These are phyloP conservation scores for Bedellia somnulentella DNA, from an alignment of 2,888 invertebrate species.

Conservation along the genomic window DNA sequence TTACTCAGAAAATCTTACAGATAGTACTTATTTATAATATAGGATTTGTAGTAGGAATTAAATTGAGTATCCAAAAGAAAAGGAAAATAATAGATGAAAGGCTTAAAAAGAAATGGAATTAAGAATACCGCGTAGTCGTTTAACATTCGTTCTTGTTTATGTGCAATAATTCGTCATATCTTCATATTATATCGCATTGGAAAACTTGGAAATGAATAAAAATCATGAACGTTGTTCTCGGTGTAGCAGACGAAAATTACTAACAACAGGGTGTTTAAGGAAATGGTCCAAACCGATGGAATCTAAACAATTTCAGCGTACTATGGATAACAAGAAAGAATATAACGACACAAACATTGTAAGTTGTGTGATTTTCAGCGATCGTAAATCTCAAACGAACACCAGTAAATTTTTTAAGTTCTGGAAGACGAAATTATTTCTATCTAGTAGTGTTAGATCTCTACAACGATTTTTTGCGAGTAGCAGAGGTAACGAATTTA, in stretches of 20 bases:
- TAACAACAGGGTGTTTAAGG: constrained; percentile 45
- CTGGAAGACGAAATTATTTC: constrained; percentile 49
- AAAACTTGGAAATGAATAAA: constrained; percentile 50
- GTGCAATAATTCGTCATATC: too few relatives aligned
- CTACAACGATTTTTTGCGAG: constrained; percentile 45
- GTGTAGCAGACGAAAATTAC: constrained; percentile 51
- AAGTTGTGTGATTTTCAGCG: constrained; percentile 39
- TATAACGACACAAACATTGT: constrained; percentile 40
- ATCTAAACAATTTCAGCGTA: constrained; percentile 54
- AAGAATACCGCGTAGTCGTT: too few relatives aligned
- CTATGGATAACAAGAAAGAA: constrained; percentile 44
- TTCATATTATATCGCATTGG: too few relatives aligned
- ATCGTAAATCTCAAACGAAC: constrained; percentile 33
- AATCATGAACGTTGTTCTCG: constrained; percentile 49
- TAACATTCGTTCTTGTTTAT: too few relatives aligned
- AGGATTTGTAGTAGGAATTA: too few relatives aligned
- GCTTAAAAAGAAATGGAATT: too few relatives aligned
- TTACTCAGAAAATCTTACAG: too few relatives aligned
- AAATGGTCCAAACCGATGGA: constrained; percentile 53
- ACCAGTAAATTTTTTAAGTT: constrained; percentile 48
- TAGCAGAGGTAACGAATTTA: constrained; percentile 30
- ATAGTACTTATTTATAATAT: too few relatives aligned
- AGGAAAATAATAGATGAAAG: too few relatives aligned
- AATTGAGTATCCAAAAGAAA: too few relatives aligned
- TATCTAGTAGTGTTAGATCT: constrained; percentile 44